Evolutionary conservation across 2,888 invertebrate genomes (phyloP).

Genomic region (Archips xylosteana): DNA sequence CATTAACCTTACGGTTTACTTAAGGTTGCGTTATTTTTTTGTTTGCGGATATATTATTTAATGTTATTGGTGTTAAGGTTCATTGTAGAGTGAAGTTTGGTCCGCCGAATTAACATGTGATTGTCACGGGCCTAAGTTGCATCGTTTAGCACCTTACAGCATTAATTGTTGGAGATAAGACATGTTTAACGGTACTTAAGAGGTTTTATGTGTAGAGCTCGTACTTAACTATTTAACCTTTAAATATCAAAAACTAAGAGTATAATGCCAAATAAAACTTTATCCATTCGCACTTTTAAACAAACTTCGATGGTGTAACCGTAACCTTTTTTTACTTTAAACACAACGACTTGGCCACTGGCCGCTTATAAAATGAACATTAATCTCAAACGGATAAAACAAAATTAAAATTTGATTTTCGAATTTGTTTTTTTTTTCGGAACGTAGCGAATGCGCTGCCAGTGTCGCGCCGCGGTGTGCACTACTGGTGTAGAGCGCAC

Average conservation of each 20-base stretch:
- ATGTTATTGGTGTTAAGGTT: slow-evolving; percentile 31
- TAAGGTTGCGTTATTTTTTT: slow-evolving; percentile 36
- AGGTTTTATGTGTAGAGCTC: slow-evolving; percentile 55
- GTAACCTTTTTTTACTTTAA: slow-evolving; percentile 46
- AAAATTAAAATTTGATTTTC: slow-evolving; percentile 34
- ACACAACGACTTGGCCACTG: slow-evolving; percentile 34
- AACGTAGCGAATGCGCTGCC: slow-evolving; percentile 50
- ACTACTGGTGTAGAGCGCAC: slow-evolving; percentile 72
- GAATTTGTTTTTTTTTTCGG: slow-evolving; percentile 51
- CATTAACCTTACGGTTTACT: slow-evolving; percentile 39
- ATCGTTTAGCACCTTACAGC: slow-evolving; percentile 65
- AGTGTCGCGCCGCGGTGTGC: slow-evolving; percentile 68
- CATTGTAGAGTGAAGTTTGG: slow-evolving; percentile 51
- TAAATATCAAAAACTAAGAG: background rate
- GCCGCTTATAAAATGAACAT: slow-evolving; percentile 38
- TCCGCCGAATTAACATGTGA: slow-evolving; percentile 75
- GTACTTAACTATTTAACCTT: slow-evolving; percentile 2
- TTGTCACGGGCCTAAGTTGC: slow-evolving; percentile 67
- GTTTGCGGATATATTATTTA: slow-evolving; percentile 26
- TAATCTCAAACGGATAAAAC: slow-evolving; percentile 13
- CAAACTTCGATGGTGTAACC: background rate
- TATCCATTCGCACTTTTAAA: slow-evolving; percentile 18
- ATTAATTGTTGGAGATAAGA: slow-evolving; percentile 66
- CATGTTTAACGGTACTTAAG: slow-evolving; percentile 70
- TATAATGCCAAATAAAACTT: background rate